phyloP scores from a whole-genome alignment of 2,113 vertebrate genomes.

The Melanerpes formicivorus region DNA sequence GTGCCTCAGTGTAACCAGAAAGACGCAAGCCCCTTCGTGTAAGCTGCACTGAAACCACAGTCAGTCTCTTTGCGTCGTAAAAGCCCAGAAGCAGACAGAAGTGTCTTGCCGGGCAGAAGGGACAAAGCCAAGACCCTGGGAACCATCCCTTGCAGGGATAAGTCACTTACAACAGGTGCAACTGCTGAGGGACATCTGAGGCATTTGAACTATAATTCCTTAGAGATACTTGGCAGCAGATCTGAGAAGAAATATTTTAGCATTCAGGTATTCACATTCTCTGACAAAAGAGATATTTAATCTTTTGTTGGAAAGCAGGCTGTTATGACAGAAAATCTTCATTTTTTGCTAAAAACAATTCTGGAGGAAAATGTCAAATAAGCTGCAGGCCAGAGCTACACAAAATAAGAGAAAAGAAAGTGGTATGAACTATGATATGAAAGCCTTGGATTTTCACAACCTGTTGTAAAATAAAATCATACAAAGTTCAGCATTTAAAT shows the following conservation, averaged over 20 bases:
- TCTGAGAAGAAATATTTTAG: background rate
- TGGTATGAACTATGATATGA: background rate
- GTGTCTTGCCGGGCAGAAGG: too few species aligned
- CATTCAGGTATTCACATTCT: background rate
- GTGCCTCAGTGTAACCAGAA: too few species aligned
- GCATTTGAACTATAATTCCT: background rate
- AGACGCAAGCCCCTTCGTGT: too few species aligned
- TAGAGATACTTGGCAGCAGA: background rate
- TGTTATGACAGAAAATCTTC: background rate
- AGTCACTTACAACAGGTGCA: too few species aligned
- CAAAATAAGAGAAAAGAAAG: background rate
- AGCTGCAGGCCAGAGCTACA: background rate
- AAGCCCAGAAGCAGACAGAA: too few species aligned
- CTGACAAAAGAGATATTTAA: background rate
- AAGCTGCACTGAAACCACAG: too few species aligned
- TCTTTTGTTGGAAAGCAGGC: background rate
- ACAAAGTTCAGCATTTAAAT: background rate
- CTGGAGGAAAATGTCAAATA: background rate
- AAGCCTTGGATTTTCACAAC: background rate
- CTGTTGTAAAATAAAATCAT: background rate
- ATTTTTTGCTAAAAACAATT: background rate
- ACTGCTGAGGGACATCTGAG: background rate
- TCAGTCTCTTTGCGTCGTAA: too few species aligned
- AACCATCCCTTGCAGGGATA: too few species aligned
- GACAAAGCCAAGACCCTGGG: too few species aligned